Evolutionary conservation across 2,797 vertebrate species (phyloP), one percentile per base, ranked within the genome.

Genomic region (Pseudotriccus pelzelni): DNA sequence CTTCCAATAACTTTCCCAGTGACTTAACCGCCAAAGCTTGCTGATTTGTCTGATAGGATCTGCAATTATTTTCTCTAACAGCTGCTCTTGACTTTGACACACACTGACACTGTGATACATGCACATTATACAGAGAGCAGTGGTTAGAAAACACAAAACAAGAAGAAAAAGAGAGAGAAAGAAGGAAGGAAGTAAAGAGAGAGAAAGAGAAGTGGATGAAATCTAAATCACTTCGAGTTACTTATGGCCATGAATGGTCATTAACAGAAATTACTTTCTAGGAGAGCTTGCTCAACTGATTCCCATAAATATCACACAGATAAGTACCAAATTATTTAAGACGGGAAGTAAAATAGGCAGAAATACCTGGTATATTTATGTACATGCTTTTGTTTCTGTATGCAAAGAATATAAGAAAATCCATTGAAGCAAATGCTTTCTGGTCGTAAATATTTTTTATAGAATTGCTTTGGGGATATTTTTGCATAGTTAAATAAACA

Each of bases 1-100:
- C 50, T 93, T 92, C 81, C 87, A 94, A 91, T 89, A 94, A 93
- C 59, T 82, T 95, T 97, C 70, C 94, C 73, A 70, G 66, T 75
- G 84, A 96, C 84, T 94, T 94, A 89, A 78, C 87, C 0, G 37
- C 69, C 79, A 96, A 93, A 94, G 92, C 81, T 95, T 74, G 41
- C 79, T 82, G 89, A 92, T 96, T 95, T 94, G 55, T 91, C 84
- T 92, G 91, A 91, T 96, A 93, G 74, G 84, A 94, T 96, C 92
- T 90, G 83, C 89, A 95, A 93, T 96, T 96, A 92, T 91, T 92
- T 95, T 86, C 85, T 97, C 56, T 84, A 94, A 90, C 77, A 79
- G 70, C 67, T 94, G 77, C 83, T 90, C 52, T 84, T 94, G 89
- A 92, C 83, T 95, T 92, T 96, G 83, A 95, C 85, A 82, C 70